Conservation (phyloP, 2,888 invertebrate species). For the Allophyes oxyacanthae region DNA sequence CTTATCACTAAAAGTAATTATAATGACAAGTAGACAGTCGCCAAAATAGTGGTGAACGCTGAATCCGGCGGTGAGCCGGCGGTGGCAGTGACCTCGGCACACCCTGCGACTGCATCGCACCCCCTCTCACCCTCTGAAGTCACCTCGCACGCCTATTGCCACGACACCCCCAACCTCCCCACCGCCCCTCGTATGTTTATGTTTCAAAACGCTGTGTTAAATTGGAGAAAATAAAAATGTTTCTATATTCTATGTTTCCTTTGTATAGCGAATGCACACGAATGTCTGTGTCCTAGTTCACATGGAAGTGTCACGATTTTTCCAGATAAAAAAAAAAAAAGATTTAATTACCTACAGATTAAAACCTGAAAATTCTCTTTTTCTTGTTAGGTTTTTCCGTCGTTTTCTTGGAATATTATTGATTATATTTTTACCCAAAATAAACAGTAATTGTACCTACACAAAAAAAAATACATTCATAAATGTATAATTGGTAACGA, state of each 20-base stretch:
- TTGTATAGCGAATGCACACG: conserved; percentile 20
- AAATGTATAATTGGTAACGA: no score
- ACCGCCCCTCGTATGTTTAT: conserved; percentile 49
- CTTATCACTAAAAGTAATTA: conserved; percentile 34
- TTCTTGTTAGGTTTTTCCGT: no score
- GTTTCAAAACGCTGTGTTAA: conserved; percentile 49
- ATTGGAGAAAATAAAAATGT: conserved; percentile 41
- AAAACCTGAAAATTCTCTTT: no score
- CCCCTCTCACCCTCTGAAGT: conserved; percentile 60
- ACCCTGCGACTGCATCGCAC: conserved; percentile 86
- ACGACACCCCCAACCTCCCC: conserved; percentile 50
- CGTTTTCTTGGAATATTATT: no score
- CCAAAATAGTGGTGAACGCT: conserved; percentile 77
- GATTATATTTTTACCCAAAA: no score
- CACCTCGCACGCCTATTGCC: conserved; percentile 62
- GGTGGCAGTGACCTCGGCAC: conserved; percentile 91
- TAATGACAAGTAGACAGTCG: conserved; percentile 66
- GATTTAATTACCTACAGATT: no score
- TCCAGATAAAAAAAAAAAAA: not conserved
- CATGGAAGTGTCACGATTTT: conserved; percentile 6
- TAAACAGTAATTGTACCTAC: no score
- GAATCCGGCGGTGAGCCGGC: conserved; percentile 81
- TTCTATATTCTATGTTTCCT: conserved; percentile 30
- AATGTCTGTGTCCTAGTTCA: conserved; percentile 44
- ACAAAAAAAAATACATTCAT: no score